phyloP scores from a whole-genome alignment of 1,140 invertebrate species.

The Zaprionus lachaisei region DNA sequence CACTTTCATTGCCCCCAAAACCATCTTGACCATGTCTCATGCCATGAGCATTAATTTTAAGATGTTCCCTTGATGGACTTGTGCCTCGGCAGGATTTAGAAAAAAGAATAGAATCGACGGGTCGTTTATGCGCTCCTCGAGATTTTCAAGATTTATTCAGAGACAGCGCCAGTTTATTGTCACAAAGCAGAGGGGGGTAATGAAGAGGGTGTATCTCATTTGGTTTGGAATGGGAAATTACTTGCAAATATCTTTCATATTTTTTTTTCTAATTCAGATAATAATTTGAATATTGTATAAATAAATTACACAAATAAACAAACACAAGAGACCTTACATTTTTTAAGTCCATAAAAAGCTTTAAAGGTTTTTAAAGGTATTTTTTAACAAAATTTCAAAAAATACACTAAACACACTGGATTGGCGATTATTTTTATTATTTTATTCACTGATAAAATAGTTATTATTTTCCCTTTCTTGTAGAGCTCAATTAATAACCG shows the following conservation, averaged over 20 bases:
- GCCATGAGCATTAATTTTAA: constrained; percentile 70
- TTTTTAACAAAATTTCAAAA: no score
- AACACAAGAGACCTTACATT: no score
- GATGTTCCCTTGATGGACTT: constrained; percentile 57
- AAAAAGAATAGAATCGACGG: constrained; percentile 8
- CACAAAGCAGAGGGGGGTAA: background rate
- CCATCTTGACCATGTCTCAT: constrained; percentile 52
- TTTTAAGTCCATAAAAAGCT: no score
- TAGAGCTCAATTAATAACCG: no score
- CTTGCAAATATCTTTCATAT: background rate
- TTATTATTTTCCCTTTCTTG: no score
- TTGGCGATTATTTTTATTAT: no score
- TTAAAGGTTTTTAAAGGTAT: no score
- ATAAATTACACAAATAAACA: background rate
- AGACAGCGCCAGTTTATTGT: constrained; percentile 2
- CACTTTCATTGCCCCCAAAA: constrained; percentile 14
- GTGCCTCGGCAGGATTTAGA: constrained; percentile 6
- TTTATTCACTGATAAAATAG: no score
- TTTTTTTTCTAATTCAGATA: background rate
- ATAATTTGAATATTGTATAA: background rate
- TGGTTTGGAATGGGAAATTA: background rate
- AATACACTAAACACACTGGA: no score
- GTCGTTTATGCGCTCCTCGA: constrained; percentile 14
- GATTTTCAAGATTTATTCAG: constrained; percentile 1
- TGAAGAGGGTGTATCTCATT: background rate